Evolutionary conservation across 2,888 invertebrate species (phyloP).

Genomic region (Drosophila lutescens): DNA sequence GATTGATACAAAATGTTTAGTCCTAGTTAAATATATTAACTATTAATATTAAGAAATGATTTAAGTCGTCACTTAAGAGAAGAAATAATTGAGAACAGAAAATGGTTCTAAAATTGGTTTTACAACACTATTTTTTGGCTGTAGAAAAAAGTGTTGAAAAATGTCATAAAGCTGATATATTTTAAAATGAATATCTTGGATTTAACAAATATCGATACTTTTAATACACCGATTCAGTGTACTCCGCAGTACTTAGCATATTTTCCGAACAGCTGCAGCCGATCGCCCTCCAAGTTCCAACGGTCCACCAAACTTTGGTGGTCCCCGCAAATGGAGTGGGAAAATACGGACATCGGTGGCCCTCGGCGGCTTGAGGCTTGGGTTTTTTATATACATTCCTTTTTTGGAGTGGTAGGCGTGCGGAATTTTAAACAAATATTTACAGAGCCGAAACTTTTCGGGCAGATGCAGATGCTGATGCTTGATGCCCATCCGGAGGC

Average conservation of each 20-base stretch:
- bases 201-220: background rate
- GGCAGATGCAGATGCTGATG: slow-evolving; percentile 34
- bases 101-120: too few relatives aligned
- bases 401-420: slow-evolving; percentile 55
- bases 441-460: slow-evolving; percentile 65
- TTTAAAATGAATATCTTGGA: too few relatives aligned
- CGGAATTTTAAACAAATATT: slow-evolving; percentile 78
- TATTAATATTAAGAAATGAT: too few relatives aligned
- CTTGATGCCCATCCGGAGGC: slow-evolving; percentile 30
- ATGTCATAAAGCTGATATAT: too few relatives aligned
- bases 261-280: slow-evolving; percentile 70
- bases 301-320: slow-evolving; percentile 59
- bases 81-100: too few relatives aligned
- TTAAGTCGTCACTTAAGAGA: too few relatives aligned
- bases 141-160: too few relatives aligned
- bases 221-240: slow-evolving; percentile 6
- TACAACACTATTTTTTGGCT: too few relatives aligned
- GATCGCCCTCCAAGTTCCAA: slow-evolving; percentile 26
- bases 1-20: too few relatives aligned
- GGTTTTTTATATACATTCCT: slow-evolving; percentile 17
- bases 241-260: slow-evolving; percentile 69
- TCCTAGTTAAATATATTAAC: too few relatives aligned
- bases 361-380: slow-evolving; percentile 44
- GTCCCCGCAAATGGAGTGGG: slow-evolving; percentile 44
- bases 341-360: slow-evolving; percentile 21